Base-by-base conservation (phyloP, 2,113 vertebrate genomes). In the Eleginops maclovinus region DNA sequence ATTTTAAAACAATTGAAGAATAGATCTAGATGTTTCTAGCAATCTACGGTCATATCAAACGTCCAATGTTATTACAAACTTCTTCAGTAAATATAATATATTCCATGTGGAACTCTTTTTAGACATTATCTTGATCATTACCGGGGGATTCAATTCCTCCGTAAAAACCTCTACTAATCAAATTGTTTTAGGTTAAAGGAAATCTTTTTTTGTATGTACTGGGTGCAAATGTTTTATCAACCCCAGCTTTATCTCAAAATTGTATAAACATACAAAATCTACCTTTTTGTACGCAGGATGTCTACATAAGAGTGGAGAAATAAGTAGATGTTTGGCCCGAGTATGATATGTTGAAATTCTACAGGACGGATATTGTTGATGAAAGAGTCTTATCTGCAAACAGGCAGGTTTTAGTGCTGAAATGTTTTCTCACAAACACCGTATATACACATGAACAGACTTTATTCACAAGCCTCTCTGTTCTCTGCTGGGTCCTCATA, bases 401-500 rank as follows among this genome's bases (percentile, higher is more conserved):
- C 58, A 75, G 75, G 49, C 90, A 90, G 86, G 65, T 79, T 83
- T 83, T 77, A 82, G 81, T 51, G 75, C 81, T 63, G 78, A 60
- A 59, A 74, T 77, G 67, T 66, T 46, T 86, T 58, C 80, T 71
- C 66, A 56, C 68, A 21, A 16, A 64, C 77, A 53, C 28, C 15
- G 1, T 24, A 17, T 21, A 47, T 77, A 59, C 46, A 63, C 13
- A 72, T 53, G 56, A 14, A 73, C 72, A 76, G 81, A 83, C 64
- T 62, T 75, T 82, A 86, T 79, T 74, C 77, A 80, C 81, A 62
- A 62, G 74, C 64, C 77, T 79, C 83, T 67, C 19, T 79, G 73
- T 63, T 75, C 82, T 89, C 82, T 55, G 75, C 75, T 80, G 87
- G 87, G 68, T 56, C 84, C 74, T 88, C 78, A 56, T 87, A 91